A percentile compares a stretch with the other conserved stretches of the same genome.
These are phyloP conservation scores for Eueides isabella DNA, from an alignment of 1,140 invertebrate genomes.

Conservation along the genomic window DNA sequence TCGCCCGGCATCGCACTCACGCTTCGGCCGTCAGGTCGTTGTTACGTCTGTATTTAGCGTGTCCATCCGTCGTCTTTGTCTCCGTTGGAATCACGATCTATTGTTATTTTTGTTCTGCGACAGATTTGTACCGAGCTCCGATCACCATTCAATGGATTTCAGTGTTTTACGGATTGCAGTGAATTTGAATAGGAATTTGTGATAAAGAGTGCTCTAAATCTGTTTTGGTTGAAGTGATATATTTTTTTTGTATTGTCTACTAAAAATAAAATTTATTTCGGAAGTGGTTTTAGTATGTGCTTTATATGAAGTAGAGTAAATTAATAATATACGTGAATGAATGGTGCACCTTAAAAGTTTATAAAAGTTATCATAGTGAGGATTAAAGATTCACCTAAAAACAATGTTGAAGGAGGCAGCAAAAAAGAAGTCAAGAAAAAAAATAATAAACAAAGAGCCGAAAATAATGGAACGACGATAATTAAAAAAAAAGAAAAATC, in stretches of 20 bases:
- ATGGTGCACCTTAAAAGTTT: slow-evolving; percentile 43
- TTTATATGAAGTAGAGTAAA: not conserved
- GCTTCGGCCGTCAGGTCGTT: slow-evolving; percentile 54
- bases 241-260: not conserved
- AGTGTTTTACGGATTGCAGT: slow-evolving; percentile 79
- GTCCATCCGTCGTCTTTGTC: slow-evolving; percentile 51
- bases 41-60: slow-evolving; percentile 39
- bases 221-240: slow-evolving; percentile 17
- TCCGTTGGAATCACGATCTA: slow-evolving; percentile 53
- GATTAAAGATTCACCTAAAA: slow-evolving; percentile 82
- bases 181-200: slow-evolving; percentile 41
- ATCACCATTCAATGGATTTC: slow-evolving; percentile 63
- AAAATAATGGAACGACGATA: slow-evolving; percentile 66
- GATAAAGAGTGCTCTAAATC: slow-evolving; percentile 49
- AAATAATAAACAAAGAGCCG: slow-evolving; percentile 73
- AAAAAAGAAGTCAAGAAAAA: slow-evolving; percentile 83
- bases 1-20: slow-evolving; percentile 50
- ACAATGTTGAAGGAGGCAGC: slow-evolving; percentile 79
- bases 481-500: slow-evolving; percentile 62
- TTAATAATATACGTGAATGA: not conserved
- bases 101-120: slow-evolving; percentile 66
- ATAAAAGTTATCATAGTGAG: slow-evolving; percentile 80
- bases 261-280: not conserved
- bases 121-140: slow-evolving; percentile 43
- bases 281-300: not conserved